These are phyloP conservation scores for Aurelia sp. DNA, from an alignment of 30 jellyfish, hydroid and myxozoan genomes.

Conservation along the genomic window DNA sequence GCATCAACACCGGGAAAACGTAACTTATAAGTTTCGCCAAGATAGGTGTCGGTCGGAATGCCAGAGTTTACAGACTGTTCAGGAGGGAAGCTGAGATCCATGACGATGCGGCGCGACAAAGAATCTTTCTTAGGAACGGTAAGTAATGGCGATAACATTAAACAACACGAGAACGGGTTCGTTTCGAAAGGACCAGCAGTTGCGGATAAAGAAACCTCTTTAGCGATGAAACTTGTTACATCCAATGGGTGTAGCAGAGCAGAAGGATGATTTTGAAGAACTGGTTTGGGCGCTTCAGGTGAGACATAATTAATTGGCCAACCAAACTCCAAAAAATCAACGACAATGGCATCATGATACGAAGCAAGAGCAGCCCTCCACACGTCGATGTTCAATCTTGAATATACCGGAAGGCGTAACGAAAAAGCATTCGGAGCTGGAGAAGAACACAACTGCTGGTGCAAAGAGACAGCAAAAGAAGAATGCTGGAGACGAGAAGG, in stretches of 20 bases:
- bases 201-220: too few relatives aligned
- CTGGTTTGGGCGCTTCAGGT: too few relatives aligned
- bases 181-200: too few relatives aligned
- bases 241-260: too few relatives aligned
- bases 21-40: neutral
- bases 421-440: neutral
- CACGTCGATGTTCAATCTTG: neutral
- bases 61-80: constrained; percentile 16
- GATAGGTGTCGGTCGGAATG: constrained; percentile 7
- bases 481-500: neutral
- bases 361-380: constrained; percentile 1
- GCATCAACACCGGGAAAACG: constrained; percentile 1
- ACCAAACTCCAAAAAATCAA: too few relatives aligned
- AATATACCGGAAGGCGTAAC: neutral
- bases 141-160: too few relatives aligned
- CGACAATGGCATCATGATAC: neutral
- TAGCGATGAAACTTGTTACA: too few relatives aligned
- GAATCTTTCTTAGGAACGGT: too few relatives aligned
- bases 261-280: too few relatives aligned
- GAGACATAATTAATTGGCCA: too few relatives aligned
- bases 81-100: neutral
- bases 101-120: too few relatives aligned
- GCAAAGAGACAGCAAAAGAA: neutral
- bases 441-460: neutral
- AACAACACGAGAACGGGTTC: too few relatives aligned